Base-by-base conservation (phyloP, 1,140 invertebrate genomes). In the Drosophila carrolli region DNA sequence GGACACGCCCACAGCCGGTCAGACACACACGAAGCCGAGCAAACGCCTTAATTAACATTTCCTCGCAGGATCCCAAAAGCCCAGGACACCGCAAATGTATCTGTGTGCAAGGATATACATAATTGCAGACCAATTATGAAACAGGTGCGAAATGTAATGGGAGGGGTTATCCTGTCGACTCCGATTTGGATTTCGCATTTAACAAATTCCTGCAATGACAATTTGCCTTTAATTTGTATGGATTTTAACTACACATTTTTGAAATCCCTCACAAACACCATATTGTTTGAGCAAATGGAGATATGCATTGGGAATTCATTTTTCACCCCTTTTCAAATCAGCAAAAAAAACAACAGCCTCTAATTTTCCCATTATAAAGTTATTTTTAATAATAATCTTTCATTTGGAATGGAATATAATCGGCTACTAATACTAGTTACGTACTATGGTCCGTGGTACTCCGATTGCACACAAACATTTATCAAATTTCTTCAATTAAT, bases 41-140 rank as follows among this genome's bases (percentile, higher is more conserved):
- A 65, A 58, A 46, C 53, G 47, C 54, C 61, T 76, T 72, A 72
- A 81, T 81, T 81, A 81, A 55, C 60, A 55, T 60, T 76, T 55
- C 43, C 63, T 57, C 14, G 9, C 29, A 32, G 55, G n/a, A 41
- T 14, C 11, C 1, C 48, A 53, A 32, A 37, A 11, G 11, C 9
- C n/a, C 19, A 27, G 57, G 35, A 55, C 58, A 56, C 47, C 27
- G 16, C 27, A 35, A 23, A 35, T 35, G 11, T 43, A n/a, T 44
- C 14, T 37, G 50, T 29, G 35, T 16, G 53, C 11, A 11, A 41
- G 53, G 37, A 60, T 60, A 63, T 60, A 43, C 60, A 60, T 63
- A 63, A 63, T 63, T 63, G 60, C 38, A 7, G 38, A 43, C 60
- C 60, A 63, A 63, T 63, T 63, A 63, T 35, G 55, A 40, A 59